Percentiles rank a stretch among this genome's conserved stretches.
phyloP scores from a whole-genome alignment of 1,140 invertebrate species.

The Planococcus citri region DNA sequence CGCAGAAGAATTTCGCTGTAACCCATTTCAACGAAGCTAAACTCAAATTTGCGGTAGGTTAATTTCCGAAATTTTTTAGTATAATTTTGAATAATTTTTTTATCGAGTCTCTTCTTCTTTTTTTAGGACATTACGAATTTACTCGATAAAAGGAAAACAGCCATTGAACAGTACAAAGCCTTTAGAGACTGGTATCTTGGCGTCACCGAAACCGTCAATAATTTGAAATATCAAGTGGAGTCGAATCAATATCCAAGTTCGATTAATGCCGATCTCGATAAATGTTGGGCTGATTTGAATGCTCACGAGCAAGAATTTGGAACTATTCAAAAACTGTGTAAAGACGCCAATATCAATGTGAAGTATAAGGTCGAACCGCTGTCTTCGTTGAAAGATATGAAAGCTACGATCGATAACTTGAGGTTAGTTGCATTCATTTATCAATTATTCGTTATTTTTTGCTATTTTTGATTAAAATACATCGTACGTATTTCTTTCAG shows the following conservation, averaged over 20 bases:
- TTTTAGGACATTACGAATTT: conserved; percentile 52
- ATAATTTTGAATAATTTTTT: background rate
- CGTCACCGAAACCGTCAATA: conserved; percentile 61
- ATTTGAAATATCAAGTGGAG: conserved; percentile 65
- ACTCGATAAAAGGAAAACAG: conserved; percentile 55
- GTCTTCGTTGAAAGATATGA: conserved; percentile 42
- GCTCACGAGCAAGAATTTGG: conserved; percentile 54
- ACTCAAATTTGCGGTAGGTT: background rate
- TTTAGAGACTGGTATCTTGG: conserved; percentile 68
- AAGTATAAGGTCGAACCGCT: conserved; percentile 34
- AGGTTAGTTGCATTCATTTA: conserved; percentile 13
- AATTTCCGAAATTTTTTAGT: background rate
- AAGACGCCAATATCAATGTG: conserved; percentile 40
- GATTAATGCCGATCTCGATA: conserved; percentile 45
- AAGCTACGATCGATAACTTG: conserved; percentile 34
- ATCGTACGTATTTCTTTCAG: background rate
- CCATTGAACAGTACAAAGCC: conserved; percentile 70
- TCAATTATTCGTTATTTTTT: background rate
- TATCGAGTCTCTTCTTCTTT: background rate
- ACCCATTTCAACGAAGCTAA: background rate
- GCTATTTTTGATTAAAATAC: background rate
- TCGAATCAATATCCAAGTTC: conserved; percentile 53
- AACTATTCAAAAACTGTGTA: conserved; percentile 51
- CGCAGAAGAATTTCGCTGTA: conserved; percentile 45
- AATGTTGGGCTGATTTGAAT: conserved; percentile 38